phyloP scores from a whole-genome alignment of 2,797 vertebrate genomes.

The Enteromius radiatus region DNA sequence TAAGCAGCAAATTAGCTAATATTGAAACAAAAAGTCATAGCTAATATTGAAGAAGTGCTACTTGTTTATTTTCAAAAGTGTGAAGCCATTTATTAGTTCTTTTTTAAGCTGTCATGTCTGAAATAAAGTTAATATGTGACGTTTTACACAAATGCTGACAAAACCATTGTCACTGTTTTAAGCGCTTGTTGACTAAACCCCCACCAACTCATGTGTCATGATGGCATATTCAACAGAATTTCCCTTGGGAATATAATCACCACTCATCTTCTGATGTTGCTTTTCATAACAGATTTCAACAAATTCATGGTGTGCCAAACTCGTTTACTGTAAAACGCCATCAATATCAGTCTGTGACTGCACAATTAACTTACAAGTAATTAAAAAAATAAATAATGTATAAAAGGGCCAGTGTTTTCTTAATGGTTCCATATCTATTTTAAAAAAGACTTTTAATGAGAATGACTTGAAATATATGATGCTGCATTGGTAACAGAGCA shows the following conservation, averaged over 20 bases:
- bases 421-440: not conserved
- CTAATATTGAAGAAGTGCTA: no score
- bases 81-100: not conserved
- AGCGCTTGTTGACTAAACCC: constrained; percentile 16
- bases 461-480: not conserved
- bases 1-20: no score
- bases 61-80: not conserved
- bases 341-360: not conserved
- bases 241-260: not conserved
- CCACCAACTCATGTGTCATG: constrained; percentile 2
- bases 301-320: not conserved
- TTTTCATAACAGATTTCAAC: constrained; percentile 10
- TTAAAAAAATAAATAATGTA: not conserved
- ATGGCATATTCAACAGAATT: constrained; percentile 21
- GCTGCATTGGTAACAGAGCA: no score
- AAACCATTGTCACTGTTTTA: not conserved
- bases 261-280: not conserved
- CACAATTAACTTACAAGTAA: not conserved
- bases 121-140: not conserved
- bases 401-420: not conserved
- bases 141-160: not conserved
- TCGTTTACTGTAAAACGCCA: not conserved
- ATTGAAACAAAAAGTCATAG: no score
- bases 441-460: not conserved
- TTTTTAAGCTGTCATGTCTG: not conserved